Base-by-base conservation (phyloP, 2,797 vertebrate genomes). In the Sphenopsis melanotis region DNA sequence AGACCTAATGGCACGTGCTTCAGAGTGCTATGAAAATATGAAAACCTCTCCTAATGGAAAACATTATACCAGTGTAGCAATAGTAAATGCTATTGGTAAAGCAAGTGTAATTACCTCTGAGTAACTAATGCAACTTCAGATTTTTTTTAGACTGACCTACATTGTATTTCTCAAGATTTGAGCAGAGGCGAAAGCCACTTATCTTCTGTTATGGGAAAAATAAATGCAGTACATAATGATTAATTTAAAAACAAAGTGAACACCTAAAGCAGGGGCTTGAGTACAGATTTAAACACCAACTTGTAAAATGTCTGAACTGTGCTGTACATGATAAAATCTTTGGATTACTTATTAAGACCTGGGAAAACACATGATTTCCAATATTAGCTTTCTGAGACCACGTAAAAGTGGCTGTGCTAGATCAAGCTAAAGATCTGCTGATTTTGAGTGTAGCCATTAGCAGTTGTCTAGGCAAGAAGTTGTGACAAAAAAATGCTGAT, bases 51-150 rank as follows among this genome's bases (percentile, higher is more conserved):
- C 16, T 92, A 90, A 81, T 59, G 65, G 65, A 65, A 96, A 92
- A 32, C 18, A 52, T 63, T 90, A 72, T 90, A 41, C 20, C 53
- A 59, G 29, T 71, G 71, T 42, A 85, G 53, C 52, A 68, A 37
- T 32, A 57, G 44, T 63, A 61, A 90, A 74, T 44, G 15, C 17
- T 94, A 21, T 47, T 70, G 56, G 49, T 70, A 55, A 77, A 52
- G 46, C 41, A 55, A 70, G 19, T 42, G 7, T 74, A 70, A 88
- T 72, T 90, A 79, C 24, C n/a, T 69, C 32, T 86, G 56, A 86
- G 63, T 77, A 95, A 87, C 86, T 91, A 95, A 80, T 80, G 26
- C 10, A 80, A 41, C 41, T 91, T 90, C 32, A 80, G 49, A n/a
- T 8, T 82, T 78, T 61, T 85, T 76, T 46, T 32, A 37, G 47